Conservation (phyloP, 2,113 vertebrate genomes). For the Zapornia atra region DNA sequence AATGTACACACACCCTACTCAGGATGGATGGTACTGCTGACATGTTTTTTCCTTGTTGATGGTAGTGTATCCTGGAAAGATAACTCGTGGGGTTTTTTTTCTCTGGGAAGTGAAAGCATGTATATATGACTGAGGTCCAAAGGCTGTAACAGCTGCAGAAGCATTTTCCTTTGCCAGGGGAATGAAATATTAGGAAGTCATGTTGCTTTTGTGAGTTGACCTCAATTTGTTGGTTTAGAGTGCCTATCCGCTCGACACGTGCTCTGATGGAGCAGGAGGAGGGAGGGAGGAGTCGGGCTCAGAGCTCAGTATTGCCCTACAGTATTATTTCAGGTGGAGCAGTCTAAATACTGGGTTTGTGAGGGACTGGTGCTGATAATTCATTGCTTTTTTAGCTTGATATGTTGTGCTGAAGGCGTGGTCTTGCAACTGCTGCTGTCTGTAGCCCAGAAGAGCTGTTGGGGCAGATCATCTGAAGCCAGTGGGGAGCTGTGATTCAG, state of each 20-base stretch:
- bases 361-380: background rate
- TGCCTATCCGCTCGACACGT: background rate
- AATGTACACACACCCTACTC: background rate
- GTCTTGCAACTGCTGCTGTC: background rate
- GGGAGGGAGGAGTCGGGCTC: background rate
- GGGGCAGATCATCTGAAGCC: background rate
- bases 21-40: background rate
- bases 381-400: background rate
- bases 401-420: background rate
- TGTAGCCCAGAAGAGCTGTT: background rate
- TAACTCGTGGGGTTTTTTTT: background rate
- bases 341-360: too few species aligned
- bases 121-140: background rate
- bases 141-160: background rate
- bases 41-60: conserved; percentile 4
- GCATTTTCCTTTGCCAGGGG: background rate
- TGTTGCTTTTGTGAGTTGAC: background rate
- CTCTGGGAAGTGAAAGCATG: background rate
- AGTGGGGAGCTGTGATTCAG: too few species aligned
- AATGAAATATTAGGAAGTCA: background rate
- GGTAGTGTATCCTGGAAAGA: background rate
- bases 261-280: too few species aligned
- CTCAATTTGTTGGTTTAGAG: background rate
- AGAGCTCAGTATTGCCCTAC: background rate
- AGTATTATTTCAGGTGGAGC: background rate